Evolutionary conservation across 2,113 vertebrate species (phyloP).

Genomic region (Indicator maculatus): DNA sequence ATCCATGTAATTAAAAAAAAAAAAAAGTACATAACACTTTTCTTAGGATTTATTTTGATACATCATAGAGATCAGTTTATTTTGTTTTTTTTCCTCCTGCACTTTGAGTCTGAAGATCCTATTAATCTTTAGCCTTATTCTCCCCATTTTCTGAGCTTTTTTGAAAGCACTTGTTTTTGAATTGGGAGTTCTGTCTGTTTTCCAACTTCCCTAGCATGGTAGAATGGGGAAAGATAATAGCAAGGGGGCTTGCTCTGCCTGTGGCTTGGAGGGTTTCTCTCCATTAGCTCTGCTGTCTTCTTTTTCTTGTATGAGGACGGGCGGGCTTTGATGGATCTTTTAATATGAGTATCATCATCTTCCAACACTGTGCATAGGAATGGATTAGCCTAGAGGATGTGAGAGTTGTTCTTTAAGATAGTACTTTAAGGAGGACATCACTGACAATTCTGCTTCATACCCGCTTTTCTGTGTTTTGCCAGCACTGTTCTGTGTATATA

Average conservation of each 20-base stretch:
- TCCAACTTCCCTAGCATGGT: background rate
- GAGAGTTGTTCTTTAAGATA: background rate
- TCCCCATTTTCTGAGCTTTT: background rate
- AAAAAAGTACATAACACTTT: too few species aligned
- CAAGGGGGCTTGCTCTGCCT: background rate
- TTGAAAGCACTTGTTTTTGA: background rate
- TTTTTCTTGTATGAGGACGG: constrained; percentile 2
- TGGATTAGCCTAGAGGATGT: constrained; percentile 48
- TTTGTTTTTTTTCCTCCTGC: background rate
- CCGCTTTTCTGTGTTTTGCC: background rate
- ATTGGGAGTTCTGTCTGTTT: background rate
- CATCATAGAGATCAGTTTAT: background rate
- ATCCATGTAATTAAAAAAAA: background rate
- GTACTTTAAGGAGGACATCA: constrained; percentile 22
- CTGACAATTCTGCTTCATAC: background rate
- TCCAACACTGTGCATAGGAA: constrained; percentile 28
- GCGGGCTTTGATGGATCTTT: constrained; percentile 43
- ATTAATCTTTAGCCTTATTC: background rate
- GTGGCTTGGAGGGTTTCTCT: background rate
- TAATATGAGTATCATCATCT: constrained; percentile 52
- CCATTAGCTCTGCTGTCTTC: constrained; percentile 6
- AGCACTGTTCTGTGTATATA: background rate
- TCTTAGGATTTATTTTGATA: background rate
- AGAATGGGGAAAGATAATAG: background rate
- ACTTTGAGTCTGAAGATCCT: background rate